These are phyloP conservation scores for Brevimyrus niger DNA, from an alignment of 2,113 vertebrate genomes.

Conservation along the genomic window DNA sequence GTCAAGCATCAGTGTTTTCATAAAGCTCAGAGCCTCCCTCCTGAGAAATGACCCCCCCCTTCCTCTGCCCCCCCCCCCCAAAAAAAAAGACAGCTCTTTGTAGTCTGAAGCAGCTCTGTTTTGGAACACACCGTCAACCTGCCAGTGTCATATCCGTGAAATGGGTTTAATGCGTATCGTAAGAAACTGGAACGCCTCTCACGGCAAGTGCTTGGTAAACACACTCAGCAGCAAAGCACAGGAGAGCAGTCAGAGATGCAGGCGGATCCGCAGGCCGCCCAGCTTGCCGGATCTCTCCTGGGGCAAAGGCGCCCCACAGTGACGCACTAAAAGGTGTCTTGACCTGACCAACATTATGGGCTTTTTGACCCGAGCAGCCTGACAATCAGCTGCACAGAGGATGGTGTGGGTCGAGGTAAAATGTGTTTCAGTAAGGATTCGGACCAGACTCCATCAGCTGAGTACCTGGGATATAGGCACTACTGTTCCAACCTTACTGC, in stretches of 20 bases:
- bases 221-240: neutral
- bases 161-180: conserved; percentile 20
- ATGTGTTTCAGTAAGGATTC: neutral
- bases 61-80: neutral
- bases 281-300: neutral
- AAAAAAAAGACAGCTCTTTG: conserved; percentile 2
- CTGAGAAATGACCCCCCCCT: neutral
- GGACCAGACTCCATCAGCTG: neutral
- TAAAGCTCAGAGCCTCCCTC: neutral
- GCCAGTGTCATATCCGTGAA: conserved; percentile 18
- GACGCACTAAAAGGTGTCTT: neutral
- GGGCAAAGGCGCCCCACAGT: neutral
- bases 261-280: neutral
- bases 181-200: neutral
- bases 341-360: neutral
- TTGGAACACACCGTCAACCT: neutral
- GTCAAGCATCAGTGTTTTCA: neutral
- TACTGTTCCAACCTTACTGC: neutral
- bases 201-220: neutral
- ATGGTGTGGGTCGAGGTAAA: neutral
- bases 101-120: conserved; percentile 13
- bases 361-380: neutral
- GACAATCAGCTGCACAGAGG: neutral
- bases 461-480: neutral
- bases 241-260: neutral